Base-by-base conservation (phyloP, 2,888 invertebrate genomes). In the Diarsia mendica region DNA sequence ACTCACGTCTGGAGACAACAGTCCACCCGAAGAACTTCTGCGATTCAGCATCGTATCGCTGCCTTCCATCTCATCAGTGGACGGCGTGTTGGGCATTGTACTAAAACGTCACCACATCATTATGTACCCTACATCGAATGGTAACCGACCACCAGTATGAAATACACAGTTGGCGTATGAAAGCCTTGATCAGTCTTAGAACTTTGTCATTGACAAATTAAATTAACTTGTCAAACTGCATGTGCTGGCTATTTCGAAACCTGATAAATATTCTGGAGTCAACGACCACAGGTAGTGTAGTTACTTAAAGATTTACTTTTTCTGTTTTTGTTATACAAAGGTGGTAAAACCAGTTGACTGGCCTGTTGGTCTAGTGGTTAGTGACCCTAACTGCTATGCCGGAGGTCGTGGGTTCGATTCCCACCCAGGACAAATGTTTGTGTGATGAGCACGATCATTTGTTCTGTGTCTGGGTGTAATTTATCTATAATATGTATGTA, bases 21-120 rank as follows among this genome's bases (percentile, higher is more conserved):
- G 94, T 49, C 98, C 98, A 0, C 98, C 98, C 0, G 98, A 98
- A 3, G 98, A 98, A 90, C 98, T 98, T 72, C 98, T 97, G 76
- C 98, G 97, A 82, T 97, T 95, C 79, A 97, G 96, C 83, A 97
- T 92, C 80, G 97, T 96, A 89, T 97, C 97, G 63, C 88, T 92
- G 78, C 90, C 93, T 75, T 97, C 97, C 91, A 96, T 94, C 78
- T 97, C 97, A 77, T 98, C 98, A 39, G 98, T 97, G 0, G 98
- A 98, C 8, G 98, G 98, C 1, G 98, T 98, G 87, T 97, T 97
- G 63, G 97, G 97, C 94, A 98, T 96, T 83, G 97, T 97, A 90
- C 97, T 97, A 93, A 75, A 94, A 93, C 85, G 85, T 84, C 67
- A 87, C 15, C 60, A 76, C 64, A 74, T 46, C 10, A 76, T 76